These are phyloP conservation scores for Pempheris klunzingeri DNA, from an alignment of 2,797 vertebrate species.

Conservation along the genomic window DNA sequence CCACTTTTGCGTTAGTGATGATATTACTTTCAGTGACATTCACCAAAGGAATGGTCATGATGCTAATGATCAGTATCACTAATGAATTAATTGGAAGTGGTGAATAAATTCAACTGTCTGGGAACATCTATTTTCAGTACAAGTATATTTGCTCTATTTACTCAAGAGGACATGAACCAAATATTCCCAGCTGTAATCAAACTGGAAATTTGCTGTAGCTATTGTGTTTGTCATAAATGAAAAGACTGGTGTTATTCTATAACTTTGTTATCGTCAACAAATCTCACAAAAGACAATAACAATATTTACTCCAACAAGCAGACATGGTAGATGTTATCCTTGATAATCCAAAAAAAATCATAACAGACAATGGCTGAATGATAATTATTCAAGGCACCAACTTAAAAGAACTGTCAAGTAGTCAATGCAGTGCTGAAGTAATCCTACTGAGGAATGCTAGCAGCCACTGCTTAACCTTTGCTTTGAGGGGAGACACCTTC, in stretches of 20 bases:
- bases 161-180: no score
- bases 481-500: constrained; percentile 1
- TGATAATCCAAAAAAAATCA: background rate
- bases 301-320: background rate
- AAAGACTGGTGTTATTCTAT: background rate
- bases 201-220: no score
- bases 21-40: background rate
- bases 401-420: background rate
- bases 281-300: background rate
- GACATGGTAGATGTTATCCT: background rate
- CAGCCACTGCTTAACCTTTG: background rate
- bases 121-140: background rate
- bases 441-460: background rate
- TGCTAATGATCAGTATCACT: background rate
- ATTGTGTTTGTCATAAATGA: background rate
- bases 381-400: background rate
- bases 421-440: background rate
- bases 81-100: background rate
- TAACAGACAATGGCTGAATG: background rate
- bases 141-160: background rate
- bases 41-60: background rate
- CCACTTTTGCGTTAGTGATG: background rate
- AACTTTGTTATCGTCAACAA: background rate
- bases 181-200: background rate
- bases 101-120: background rate